Conservation (phyloP, 1,140 invertebrate species). For the Tachypleus tridentatus region DNA sequence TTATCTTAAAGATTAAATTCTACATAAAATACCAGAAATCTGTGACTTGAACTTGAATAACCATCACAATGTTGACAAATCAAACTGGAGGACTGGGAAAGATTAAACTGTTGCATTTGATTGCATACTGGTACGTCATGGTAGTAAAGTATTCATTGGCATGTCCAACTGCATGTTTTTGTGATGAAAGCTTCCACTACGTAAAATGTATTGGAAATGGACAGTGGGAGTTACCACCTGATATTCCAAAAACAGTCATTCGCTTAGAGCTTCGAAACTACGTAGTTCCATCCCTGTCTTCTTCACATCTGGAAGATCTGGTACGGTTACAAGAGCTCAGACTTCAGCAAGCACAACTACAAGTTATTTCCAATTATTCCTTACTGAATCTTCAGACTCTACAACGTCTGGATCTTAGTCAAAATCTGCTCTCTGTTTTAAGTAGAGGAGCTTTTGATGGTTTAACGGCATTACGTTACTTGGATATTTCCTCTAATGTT, state of each 20-base stretch:
- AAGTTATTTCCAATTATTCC: constrained; percentile 24
- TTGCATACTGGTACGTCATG: too few relatives aligned
- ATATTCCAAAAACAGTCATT: constrained; percentile 21
- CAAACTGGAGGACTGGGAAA: too few relatives aligned
- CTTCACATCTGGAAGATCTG: constrained; percentile 19
- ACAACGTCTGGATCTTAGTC: constrained; percentile 45
- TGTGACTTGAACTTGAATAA: too few relatives aligned
- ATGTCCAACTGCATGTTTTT: constrained; percentile 18
- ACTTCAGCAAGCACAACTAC: constrained; percentile 30
- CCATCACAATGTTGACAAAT: too few relatives aligned
- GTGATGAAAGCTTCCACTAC: constrained; percentile 22
- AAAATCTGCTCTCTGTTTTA: constrained; percentile 47
- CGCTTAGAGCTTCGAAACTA: constrained; percentile 27
- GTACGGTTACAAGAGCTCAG: constrained; percentile 33
- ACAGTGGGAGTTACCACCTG: constrained; percentile 21
- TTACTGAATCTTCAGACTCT: constrained; percentile 28
- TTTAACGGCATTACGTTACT: constrained; percentile 30
- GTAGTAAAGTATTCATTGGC: too few relatives aligned
- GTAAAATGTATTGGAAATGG: constrained; percentile 30
- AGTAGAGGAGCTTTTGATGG: constrained; percentile 37
- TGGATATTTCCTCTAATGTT: constrained; percentile 37
- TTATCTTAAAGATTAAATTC: too few relatives aligned
- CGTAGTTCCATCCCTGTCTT: constrained; percentile 15
- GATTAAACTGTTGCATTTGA: too few relatives aligned
- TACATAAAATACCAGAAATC: too few relatives aligned